Conservation (phyloP, 2,888 invertebrate genomes). For the Sesamia inferens region DNA sequence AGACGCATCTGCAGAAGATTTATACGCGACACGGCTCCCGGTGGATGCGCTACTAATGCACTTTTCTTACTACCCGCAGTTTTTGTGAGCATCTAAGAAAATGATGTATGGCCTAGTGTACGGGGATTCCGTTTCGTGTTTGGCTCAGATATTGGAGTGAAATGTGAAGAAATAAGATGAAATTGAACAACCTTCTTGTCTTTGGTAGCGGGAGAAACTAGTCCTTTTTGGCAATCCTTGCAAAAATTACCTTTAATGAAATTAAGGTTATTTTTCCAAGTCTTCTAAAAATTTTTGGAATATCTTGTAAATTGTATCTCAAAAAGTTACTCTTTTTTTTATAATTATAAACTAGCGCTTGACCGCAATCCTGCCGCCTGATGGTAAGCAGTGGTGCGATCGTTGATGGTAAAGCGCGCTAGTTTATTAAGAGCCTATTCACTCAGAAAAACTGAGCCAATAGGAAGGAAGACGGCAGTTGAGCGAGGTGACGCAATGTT, state of each 20-base stretch:
- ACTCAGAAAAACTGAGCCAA: too few relatives aligned
- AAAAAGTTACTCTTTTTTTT: not conserved
- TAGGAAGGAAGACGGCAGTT: too few relatives aligned
- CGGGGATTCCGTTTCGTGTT: slow-evolving; percentile 26
- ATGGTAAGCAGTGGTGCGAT: too few relatives aligned
- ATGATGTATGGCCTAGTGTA: slow-evolving; percentile 52
- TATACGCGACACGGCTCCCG: slow-evolving; percentile 57
- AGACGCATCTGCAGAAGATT: slow-evolving; percentile 70
- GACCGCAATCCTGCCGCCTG: too few relatives aligned
- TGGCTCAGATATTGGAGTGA: not conserved
- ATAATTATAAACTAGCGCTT: too few relatives aligned
- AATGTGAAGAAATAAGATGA: not conserved
- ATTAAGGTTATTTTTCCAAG: not conserved
- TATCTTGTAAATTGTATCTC: not conserved
- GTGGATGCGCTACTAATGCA: slow-evolving; percentile 65
- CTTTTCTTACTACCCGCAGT: slow-evolving; percentile 60
- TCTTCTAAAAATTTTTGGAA: not conserved
- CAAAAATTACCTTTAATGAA: not conserved
- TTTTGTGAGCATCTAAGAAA: slow-evolving; percentile 57
- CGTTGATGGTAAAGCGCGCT: too few relatives aligned
- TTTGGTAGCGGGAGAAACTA: not conserved
- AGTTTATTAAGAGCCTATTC: too few relatives aligned
- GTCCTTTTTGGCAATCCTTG: not conserved
- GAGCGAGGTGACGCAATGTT: too few relatives aligned
- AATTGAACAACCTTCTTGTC: not conserved